Evolutionary conservation across 2,888 invertebrate species (phyloP).

Genomic region (Hirtodrosophila trivittata): DNA sequence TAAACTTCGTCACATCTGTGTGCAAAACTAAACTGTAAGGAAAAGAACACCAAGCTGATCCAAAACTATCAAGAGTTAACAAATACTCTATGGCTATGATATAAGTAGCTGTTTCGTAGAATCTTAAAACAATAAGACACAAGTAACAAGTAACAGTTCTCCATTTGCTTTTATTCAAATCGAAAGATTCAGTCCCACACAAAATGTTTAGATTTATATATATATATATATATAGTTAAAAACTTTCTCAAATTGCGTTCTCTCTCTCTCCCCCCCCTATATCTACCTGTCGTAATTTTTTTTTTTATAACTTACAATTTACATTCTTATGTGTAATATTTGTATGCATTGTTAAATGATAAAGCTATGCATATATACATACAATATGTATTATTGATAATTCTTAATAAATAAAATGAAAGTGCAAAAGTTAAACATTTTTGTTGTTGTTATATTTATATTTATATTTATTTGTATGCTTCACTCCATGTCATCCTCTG

Average conservation of each 20-base stretch:
- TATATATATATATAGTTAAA: no score
- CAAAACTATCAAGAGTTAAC: constrained; percentile 34
- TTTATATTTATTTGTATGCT: neutral
- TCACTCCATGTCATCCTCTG: constrained; percentile 40
- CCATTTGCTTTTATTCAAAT: constrained; percentile 39
- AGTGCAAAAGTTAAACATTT: constrained; percentile 26
- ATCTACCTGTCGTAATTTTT: constrained; percentile 1
- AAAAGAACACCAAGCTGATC: constrained; percentile 66
- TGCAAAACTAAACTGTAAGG: constrained; percentile 61
- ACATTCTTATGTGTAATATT: constrained; percentile 68
- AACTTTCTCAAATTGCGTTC: no score
- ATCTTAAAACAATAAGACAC: constrained; percentile 28
- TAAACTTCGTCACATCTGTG: constrained; percentile 16
- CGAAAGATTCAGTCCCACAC: constrained; percentile 9
- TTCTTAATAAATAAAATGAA: constrained; percentile 71
- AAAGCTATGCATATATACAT: constrained; percentile 53
- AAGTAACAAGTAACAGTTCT: constrained; percentile 28
- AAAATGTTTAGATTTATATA: no score
- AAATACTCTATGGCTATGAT: constrained; percentile 45
- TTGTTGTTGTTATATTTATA: neutral
- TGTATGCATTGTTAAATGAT: constrained; percentile 67
- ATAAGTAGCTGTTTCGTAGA: constrained; percentile 34
- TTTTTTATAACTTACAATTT: constrained; percentile 58
- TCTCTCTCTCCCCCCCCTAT: constrained; percentile 46
- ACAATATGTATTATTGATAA: constrained; percentile 77